Percentiles rank a stretch among this genome's conserved stretches.
Evolutionary conservation across 2,113 vertebrate species (phyloP).

Genomic region (Muntiacus reevesi): DNA sequence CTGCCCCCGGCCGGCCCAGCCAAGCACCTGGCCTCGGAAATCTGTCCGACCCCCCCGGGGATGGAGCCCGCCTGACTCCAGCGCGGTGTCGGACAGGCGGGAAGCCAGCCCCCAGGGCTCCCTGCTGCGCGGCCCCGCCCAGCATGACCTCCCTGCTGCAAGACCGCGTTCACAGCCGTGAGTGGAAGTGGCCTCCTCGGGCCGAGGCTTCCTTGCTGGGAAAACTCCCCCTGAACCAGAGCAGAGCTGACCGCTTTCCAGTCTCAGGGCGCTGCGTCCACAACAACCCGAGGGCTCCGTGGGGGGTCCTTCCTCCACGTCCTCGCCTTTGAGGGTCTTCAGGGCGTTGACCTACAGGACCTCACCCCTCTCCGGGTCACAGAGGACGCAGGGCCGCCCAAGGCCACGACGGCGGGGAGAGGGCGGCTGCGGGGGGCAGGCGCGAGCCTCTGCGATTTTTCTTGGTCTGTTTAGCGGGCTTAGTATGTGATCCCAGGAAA

Average conservation of each 20-base stretch:
- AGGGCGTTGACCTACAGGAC: accelerated
- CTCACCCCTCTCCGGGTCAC: accelerated
- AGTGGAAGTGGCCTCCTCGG: accelerated
- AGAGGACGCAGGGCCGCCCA: accelerated
- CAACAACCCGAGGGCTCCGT: background rate
- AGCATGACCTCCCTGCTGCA: accelerated
- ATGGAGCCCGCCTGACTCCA: accelerated
- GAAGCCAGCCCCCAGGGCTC: background rate
- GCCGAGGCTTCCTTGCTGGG: background rate
- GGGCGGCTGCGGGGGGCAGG: accelerated
- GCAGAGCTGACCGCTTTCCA: background rate
- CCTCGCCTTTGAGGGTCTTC: background rate
- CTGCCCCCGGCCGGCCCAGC: background rate
- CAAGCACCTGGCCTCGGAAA: background rate
- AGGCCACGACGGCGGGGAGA: accelerated
- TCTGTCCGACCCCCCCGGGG: background rate
- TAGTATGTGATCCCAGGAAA: background rate
- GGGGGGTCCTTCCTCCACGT: background rate
- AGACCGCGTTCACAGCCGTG: accelerated
- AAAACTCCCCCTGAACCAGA: background rate
- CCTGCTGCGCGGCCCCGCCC: accelerated
- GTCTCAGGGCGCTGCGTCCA: background rate
- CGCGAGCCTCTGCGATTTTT: background rate
- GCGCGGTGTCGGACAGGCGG: accelerated
- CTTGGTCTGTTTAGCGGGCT: background rate